Base-by-base conservation (phyloP, 2,113 vertebrate species). In the Grus americana region DNA sequence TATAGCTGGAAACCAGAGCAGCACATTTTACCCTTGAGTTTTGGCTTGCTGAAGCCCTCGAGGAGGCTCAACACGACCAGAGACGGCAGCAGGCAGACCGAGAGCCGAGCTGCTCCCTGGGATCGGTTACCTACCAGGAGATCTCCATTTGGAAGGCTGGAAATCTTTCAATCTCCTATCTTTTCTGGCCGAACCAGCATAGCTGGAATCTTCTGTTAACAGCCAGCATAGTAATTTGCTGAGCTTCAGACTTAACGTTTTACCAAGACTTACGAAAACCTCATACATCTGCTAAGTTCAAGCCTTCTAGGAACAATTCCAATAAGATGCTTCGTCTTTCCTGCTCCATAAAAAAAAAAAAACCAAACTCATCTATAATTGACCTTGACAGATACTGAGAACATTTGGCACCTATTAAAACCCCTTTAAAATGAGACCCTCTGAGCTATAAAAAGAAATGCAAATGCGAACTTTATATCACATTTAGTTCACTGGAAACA, bases 281-380 rank as follows among this genome's bases (percentile, higher is more conserved):
- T 92, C 76, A 73, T 27, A 79, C 76, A 73, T 95, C 83, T 92
- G 86, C 89, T 23, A 81, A 93, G 73, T 58, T 81, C 88, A 86
- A 29, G 63, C 40, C 86, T 92, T 93, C 92, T 81, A 97, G 92
- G 94, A 96, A 86, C 49, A 72, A 90, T 86, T 95, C 93, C 92
- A 96, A 3, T 52, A 47, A 88, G 92, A 95, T 95, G 92, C 82
- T 86, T 93, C 11, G 10, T 52, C 62, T 90, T 92, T 93, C 82
- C 78, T 68, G 62, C 71, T 85, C 73, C 40, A n/a, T 75, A 72
- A 42, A 68, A 44, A 8, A 11, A 11, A 11, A 23, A 34, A 68
- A 52, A 38, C 30, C 34, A 36, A 40, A 14, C 70, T 76, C 88
- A 68, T 90, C 79, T 92, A 19, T 91, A 96, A 97, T 78, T 86